These are phyloP conservation scores for Pteropus rufus DNA, from an alignment of 2,797 vertebrate genomes.

Conservation along the genomic window DNA sequence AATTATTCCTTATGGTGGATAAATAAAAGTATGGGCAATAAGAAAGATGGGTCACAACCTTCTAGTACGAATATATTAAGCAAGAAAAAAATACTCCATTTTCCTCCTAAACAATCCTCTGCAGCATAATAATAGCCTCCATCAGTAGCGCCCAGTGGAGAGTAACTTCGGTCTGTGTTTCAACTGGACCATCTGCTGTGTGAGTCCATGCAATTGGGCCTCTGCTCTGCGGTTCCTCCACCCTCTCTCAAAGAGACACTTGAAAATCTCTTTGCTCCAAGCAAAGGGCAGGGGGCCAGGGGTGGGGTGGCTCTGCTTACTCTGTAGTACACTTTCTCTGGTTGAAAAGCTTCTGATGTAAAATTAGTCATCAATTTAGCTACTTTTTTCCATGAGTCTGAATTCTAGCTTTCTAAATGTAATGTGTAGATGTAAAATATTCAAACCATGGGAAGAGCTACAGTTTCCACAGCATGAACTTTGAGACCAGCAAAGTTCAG, in stretches of 20 bases:
- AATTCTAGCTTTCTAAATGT: constrained; percentile 55
- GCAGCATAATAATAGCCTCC: neutral
- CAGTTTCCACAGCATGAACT: constrained; percentile 53
- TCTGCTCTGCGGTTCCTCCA: neutral
- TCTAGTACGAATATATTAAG: neutral
- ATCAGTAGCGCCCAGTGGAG: neutral
- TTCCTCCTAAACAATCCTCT: constrained; percentile 22
- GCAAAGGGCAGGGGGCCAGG: constrained; percentile 49
- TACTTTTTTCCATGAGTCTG: constrained; percentile 66
- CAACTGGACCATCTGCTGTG: neutral
- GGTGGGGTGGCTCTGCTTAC: constrained; percentile 12
- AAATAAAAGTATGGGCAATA: constrained; percentile 48
- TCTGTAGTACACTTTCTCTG: constrained; percentile 46
- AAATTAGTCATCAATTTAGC: constrained; percentile 70
- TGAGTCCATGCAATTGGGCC: constrained; percentile 37
- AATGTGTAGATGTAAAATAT: constrained; percentile 57
- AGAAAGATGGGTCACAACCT: constrained; percentile 10
- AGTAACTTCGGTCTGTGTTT: neutral
- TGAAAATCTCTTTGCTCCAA: constrained; percentile 39
- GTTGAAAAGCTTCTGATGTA: constrained; percentile 64
- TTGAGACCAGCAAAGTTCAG: neutral
- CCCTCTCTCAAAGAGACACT: constrained; percentile 49
- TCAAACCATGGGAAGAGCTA: constrained; percentile 41
- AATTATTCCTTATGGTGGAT: constrained; percentile 67
- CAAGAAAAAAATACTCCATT: neutral